Conservation (phyloP, 2,888 invertebrate species). For the Biston stratarius region DNA sequence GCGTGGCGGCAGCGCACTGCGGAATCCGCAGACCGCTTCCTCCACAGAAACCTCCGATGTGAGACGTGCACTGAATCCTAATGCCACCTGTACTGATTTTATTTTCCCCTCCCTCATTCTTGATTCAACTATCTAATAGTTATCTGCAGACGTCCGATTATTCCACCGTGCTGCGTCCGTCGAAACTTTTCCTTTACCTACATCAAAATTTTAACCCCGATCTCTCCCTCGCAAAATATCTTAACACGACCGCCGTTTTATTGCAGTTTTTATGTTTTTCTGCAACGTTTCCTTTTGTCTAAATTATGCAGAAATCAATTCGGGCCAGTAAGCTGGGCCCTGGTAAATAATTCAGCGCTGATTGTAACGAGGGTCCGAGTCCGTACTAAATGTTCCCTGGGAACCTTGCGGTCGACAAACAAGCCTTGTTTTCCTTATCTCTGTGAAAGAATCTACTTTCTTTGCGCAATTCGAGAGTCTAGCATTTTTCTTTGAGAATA, state of each 20-base stretch:
- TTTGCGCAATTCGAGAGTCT: constrained; percentile 52
- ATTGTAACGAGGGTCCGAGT: constrained; percentile 80
- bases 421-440: constrained; percentile 71
- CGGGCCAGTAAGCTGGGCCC: constrained; percentile 71
- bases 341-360: constrained; percentile 82
- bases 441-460: constrained; percentile 59
- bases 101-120: constrained; percentile 78
- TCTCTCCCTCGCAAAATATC: constrained; percentile 35
- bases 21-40: constrained; percentile 69
- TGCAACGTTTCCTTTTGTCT: constrained; percentile 68
- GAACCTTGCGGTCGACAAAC: constrained; percentile 69
- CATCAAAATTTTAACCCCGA: constrained; percentile 48
- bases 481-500: constrained; percentile 54
- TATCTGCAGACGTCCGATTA: constrained; percentile 66
- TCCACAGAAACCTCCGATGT: constrained; percentile 76
- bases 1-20: constrained; percentile 71
- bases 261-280: constrained; percentile 64
- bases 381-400: constrained; percentile 75
- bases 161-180: constrained; percentile 48
- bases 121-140: constrained; percentile 82
- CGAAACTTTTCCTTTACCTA: constrained; percentile 36
- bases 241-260: constrained; percentile 55
- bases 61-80: constrained; percentile 80
- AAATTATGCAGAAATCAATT: constrained; percentile 84
- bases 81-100: constrained; percentile 82